Evolutionary conservation across 2,113 vertebrate species (phyloP).

Genomic region (Planiliza haematocheilus): DNA sequence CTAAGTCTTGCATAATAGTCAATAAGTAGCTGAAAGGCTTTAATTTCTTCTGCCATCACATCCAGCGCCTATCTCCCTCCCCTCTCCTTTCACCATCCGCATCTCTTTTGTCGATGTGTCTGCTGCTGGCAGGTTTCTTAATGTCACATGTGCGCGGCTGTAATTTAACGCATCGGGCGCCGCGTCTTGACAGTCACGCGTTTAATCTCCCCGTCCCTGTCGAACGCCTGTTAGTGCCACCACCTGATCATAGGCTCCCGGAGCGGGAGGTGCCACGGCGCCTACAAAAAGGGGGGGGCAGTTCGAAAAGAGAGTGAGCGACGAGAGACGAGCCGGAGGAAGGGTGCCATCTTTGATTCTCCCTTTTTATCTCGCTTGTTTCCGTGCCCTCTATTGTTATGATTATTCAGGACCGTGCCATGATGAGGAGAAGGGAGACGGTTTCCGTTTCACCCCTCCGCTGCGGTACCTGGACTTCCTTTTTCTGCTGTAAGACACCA

Average conservation of each 20-base stretch:
- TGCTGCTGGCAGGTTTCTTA: constrained; percentile 62
- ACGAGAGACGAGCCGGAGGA: constrained; percentile 23
- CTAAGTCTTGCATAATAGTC: constrained; percentile 50
- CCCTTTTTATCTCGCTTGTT: constrained; percentile 41
- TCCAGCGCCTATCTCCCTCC: constrained; percentile 35
- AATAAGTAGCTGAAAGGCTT: constrained; percentile 66
- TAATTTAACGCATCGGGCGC: constrained; percentile 78
- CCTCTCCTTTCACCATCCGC: constrained; percentile 38
- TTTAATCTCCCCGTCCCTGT: constrained; percentile 72
- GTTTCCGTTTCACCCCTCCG: too few species aligned
- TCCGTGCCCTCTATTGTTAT: constrained; percentile 16
- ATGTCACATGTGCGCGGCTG: constrained; percentile 72
- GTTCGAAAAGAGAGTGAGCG: constrained; percentile 52
- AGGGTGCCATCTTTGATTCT: constrained; percentile 45
- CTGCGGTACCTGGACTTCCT: background rate
- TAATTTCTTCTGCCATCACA: constrained; percentile 64
- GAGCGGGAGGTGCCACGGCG: constrained; percentile 52
- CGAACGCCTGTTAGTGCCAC: constrained; percentile 63
- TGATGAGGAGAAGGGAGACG: constrained; percentile 8
- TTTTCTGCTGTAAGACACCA: constrained; percentile 9
- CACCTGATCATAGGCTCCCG: constrained; percentile 70
- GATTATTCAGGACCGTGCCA: constrained; percentile 24
- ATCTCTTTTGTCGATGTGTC: constrained; percentile 59
- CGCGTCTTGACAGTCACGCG: constrained; percentile 62
- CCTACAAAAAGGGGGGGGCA: constrained; percentile 54